Evolutionary conservation across 2,888 invertebrate species (phyloP), one percentile per base, ranked within the genome.

Genomic region (Drosophila putrida): DNA sequence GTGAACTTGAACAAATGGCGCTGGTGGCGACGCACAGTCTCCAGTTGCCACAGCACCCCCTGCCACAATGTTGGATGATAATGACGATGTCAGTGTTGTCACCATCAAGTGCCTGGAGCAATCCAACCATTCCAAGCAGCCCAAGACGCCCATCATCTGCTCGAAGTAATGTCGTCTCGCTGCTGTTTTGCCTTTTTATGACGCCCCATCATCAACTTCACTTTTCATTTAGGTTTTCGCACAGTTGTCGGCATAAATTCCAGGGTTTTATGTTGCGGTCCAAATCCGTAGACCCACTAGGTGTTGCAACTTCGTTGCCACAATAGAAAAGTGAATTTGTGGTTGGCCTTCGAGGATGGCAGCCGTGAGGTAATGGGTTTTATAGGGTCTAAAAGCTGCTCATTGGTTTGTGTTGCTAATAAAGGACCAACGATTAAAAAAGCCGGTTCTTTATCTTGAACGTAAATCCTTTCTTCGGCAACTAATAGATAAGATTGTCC

Each of bases 211-310:
- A 54, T 73, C 65, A 78, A 69, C 67, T 70, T 74, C 65, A 70
- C 81, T 81, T 84, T 78, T 73, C 68, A 72, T 79, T 84, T 72
- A 15, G 68, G 54, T 68, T 76, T 85, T 88, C 69, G 71, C 82
- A 75, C 74, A 72, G 69, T 73, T 74, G 83, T 75, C 74, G 61
- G 44, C 82, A 73, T 85, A 89, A 89, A 89, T 43, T 69, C 31
- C 6, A 9, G 10, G n/a, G 20, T 66, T 82, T 83, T 80, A 83
- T 78, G 76, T 57, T 62, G 66, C 72, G 78, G 71, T 69, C 67
- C 25, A 43, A 68, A 64, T 68, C 54, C 15, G 39, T 20, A 20
- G 49, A 58, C 35, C 43, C 39, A n/a, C 36, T 15, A 25, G 54
- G 46, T 44, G 55, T 28, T 49, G 41, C 57, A 36, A 27, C 33